Evolutionary conservation across 2,888 invertebrate genomes (phyloP), one percentile per base, ranked within the genome.

Genomic region (Trichogramma evanescens): DNA sequence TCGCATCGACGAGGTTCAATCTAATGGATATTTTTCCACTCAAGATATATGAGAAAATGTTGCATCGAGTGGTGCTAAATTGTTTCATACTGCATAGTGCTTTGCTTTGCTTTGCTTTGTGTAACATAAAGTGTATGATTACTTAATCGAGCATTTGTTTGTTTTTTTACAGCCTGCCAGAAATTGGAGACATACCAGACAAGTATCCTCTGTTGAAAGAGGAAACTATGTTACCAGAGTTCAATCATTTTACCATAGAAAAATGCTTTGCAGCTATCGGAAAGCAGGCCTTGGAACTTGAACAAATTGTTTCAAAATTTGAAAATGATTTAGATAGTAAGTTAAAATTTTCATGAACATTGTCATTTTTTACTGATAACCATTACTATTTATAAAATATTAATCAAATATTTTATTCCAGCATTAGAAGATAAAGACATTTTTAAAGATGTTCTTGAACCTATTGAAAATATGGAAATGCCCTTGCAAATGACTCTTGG

Each of bases 401-500:
- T 56, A 43, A 45, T 54, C 49, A 44, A 39, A 48, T 26, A 50
- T n/a, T n/a, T 55, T 7, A 43, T 9, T 61, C 50, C n/a, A 63
- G 56, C 55, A 45, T 54, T 46, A 50, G 38, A 56, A 4, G 69
- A 76, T 54, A 61, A 69, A 67, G 83, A 88, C 75, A 80, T 88
- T 51, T 88, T 91, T 74, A 78, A 82, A 43, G 86, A 87, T 70
- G 80, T 91, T 53, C 82, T 94, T 63, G 81, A 85, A 65, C 89
- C 90, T 1, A 72, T 95, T 40, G 94, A 96, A 73, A 83, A 84
- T 68, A 75, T 87, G 1, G 86, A 87, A 43, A 82, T 84, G 1
- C 87, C 89, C 7, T 77, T 96, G 53, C 90, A 92, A 72, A 84
- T 87, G 54, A 91, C 91, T 4, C 94, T 93, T 92, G 91, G 92